A percentile compares a stretch with the other conserved stretches of the same genome.
phyloP scores from a whole-genome alignment of 2,113 vertebrate genomes.

The Isurus oxyrinchus region DNA sequence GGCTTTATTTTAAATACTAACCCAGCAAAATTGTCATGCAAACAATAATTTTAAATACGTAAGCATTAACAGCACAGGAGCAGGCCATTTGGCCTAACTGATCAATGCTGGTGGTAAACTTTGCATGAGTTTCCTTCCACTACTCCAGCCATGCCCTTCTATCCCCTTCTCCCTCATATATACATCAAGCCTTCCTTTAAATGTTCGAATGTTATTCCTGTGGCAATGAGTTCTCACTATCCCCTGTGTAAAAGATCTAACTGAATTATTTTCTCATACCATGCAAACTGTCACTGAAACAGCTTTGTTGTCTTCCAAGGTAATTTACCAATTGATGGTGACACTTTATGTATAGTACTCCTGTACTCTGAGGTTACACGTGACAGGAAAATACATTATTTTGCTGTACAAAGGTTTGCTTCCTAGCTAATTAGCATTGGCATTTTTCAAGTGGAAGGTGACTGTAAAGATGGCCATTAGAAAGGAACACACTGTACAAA shows the following conservation, averaged over 20 bases:
- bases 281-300: neutral
- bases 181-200: neutral
- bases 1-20: neutral
- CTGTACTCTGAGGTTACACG: neutral
- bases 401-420: neutral
- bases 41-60: neutral
- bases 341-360: neutral
- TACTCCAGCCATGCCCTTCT: neutral
- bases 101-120: neutral
- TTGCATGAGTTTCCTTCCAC: neutral
- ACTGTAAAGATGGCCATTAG: neutral
- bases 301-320: neutral
- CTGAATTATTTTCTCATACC: neutral
- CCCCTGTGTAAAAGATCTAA: neutral
- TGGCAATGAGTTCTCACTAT: neutral
- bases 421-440: constrained; percentile 6
- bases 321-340: neutral
- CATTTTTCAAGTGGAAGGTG: neutral
- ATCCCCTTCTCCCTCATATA: neutral
- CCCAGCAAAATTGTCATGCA: neutral
- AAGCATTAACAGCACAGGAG: neutral
- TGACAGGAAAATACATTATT: neutral
- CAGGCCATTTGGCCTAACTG: neutral
- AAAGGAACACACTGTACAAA: constrained; percentile 15
- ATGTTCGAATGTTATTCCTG: neutral